Conservation (phyloP, 2,888 invertebrate genomes). For the Onchidella celtica region DNA sequence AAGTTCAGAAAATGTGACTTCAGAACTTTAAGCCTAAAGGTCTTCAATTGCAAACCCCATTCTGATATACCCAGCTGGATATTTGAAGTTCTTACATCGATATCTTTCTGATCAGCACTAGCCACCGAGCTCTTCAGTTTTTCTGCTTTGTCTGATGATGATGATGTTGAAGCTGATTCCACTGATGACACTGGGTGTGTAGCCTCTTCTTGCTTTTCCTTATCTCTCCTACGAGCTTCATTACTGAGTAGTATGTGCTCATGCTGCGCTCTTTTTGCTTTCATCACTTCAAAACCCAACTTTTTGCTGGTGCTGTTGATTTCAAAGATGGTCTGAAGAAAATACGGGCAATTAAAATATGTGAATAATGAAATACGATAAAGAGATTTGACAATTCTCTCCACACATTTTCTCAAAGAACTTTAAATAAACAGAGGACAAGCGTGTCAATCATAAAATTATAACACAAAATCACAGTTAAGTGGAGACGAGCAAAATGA, state of each 20-base stretch:
- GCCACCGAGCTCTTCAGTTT: neutral
- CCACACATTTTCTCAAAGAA: neutral
- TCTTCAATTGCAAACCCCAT: too few species aligned
- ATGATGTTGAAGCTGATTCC: neutral
- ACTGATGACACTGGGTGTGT: constrained; percentile 54
- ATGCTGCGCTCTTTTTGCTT: constrained; percentile 89
- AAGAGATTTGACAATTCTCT: neutral
- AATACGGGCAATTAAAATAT: neutral
- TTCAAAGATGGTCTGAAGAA: constrained; percentile 93
- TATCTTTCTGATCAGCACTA: constrained; percentile 35
- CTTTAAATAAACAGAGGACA: neutral
- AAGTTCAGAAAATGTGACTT: too few species aligned
- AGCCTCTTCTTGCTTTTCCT: constrained; percentile 46
- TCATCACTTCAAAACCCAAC: constrained; percentile 90
- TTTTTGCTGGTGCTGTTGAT: constrained; percentile 90
- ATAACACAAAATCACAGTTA: neutral
- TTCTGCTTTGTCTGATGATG: neutral
- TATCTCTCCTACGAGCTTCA: constrained; percentile 28
- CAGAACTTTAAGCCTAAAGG: too few species aligned
- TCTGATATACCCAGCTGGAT: too few species aligned
- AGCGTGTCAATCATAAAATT: neutral
- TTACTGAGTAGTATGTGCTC: constrained; percentile 73
- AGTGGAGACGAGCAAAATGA: too few species aligned
- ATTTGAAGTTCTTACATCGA: too few species aligned
- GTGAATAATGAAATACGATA: neutral